Percentiles rank a stretch among this genome's conserved stretches.
These are phyloP conservation scores for Xenentodon cancila DNA, from an alignment of 2,797 vertebrate genomes.

Conservation along the genomic window DNA sequence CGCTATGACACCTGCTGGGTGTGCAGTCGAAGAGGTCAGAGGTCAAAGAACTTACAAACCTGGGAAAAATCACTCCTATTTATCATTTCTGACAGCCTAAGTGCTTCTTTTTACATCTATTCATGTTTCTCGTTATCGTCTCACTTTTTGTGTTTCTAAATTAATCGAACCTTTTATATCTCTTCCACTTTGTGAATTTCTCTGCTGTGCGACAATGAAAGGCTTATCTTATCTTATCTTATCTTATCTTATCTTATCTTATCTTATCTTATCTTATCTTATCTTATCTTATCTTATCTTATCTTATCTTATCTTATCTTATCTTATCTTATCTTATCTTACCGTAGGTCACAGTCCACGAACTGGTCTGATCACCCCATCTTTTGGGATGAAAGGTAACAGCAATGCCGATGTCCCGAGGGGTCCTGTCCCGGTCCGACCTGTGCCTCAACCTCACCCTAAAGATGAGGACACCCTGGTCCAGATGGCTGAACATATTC, in stretches of 20 bases:
- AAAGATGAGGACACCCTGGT: conserved; percentile 89
- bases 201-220: too few species aligned
- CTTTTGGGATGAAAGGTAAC: conserved; percentile 82
- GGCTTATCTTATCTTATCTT: not conserved
- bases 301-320: conserved; percentile 8
- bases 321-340: not conserved
- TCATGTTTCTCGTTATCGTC: not conserved
- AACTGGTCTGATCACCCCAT: conserved; percentile 68
- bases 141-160: not conserved
- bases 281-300: conserved; percentile 1
- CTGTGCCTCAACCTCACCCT: conserved; percentile 75
- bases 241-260: conserved; percentile 5
- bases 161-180: not conserved
- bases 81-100: not conserved
- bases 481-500: conserved; percentile 95
- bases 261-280: conserved; percentile 5
- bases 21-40: conserved; percentile 48
- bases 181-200: not conserved
- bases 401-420: conserved; percentile 58
- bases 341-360: conserved; percentile 53
- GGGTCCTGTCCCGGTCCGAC: conserved; percentile 61
- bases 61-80: conserved; percentile 22
- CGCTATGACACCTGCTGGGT: conserved; percentile 55
- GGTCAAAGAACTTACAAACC: conserved; percentile 62
- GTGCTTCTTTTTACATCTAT: not conserved